Base-by-base conservation (phyloP, 2,797 vertebrate genomes). In the Coregonus ussuriensis region DNA sequence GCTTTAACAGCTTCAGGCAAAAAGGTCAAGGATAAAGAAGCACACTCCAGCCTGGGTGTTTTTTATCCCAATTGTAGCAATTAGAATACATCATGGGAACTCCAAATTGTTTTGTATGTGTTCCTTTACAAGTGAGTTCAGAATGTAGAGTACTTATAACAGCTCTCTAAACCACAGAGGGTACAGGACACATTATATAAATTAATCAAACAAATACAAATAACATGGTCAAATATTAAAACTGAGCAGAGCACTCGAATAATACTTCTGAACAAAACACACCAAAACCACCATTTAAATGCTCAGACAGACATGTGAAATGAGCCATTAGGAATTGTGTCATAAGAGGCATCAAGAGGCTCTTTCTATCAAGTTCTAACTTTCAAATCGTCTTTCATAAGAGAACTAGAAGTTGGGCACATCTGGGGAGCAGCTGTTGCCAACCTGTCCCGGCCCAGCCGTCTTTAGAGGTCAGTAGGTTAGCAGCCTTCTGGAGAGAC, bases 381-480 rank as follows among this genome's bases (percentile, higher is more conserved):
- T 47, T 71, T 70, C 62, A 74, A 74, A 15, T 53, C 84, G 41
- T 74, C 52, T 75, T 87, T 89, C 74, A 86, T 83, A 85, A 74
- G 76, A 0, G 3, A 78, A 77, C 41, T 62, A 25, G 25, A 79
- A 41, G 59, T 71, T 56, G 6, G 69, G 79, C 80, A 91, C 90
- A 93, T 93, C 89, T 93, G 89, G 74, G 75, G 70, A 79, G 77
- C 92, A 93, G 88, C 88, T 93, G 90, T 81, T 54, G 54, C 29
- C 82, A 56, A 56, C 52, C 70, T 9, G 35, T 6, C 56, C 54
- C 2, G n/a, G 18, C 56, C 6, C 53, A 16, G 53, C 1, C 15
- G 65, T 75, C 77, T 78, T 80, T 25, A 79, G 68, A 87, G 92
- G 91, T 93, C 91, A 92, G 69, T 31, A 82, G 81, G 90, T 73